A percentile compares a stretch with the other conserved stretches of the same genome.
Conservation (phyloP, 2,888 invertebrate species). For the Metalampra italica region DNA sequence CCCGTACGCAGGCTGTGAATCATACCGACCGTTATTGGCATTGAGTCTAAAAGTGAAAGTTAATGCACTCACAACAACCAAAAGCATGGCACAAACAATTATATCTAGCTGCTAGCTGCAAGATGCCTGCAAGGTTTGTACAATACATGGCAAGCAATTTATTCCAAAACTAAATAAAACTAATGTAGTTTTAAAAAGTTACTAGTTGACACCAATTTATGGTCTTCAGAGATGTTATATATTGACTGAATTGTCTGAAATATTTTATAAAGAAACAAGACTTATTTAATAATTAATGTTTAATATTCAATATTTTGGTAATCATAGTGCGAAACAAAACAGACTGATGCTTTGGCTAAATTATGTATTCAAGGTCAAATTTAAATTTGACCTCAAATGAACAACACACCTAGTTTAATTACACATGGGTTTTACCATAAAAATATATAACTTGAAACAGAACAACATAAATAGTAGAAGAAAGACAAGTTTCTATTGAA, state of each 20-base stretch:
- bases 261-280: too few species aligned
- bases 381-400: neutral
- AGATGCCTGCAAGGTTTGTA: neutral
- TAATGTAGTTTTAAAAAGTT: too few species aligned
- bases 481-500: neutral
- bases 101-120: conserved; percentile 24
- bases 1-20: conserved; percentile 48
- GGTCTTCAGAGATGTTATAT: too few species aligned
- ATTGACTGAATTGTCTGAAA: too few species aligned
- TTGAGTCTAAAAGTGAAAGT: conserved; percentile 76
- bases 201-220: too few species aligned
- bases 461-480: neutral
- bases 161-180: neutral
- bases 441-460: neutral
- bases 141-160: too few species aligned
- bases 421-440: neutral
- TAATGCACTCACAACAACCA: conserved; percentile 49
- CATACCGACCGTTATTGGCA: conserved; percentile 67
- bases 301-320: neutral
- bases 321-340: too few species aligned
- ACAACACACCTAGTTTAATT: neutral
- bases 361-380: neutral
- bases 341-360: neutral
- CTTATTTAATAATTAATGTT: too few species aligned
- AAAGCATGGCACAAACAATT: conserved; percentile 53